Evolutionary conservation across 1,140 invertebrate genomes (phyloP).

Genomic region (Bombyx mori): ASM3026992v2 NC_085118.1:6081001-6081500

Average conservation of each 20-base stretch:
- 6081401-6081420: constrained; percentile 71
- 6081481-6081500: constrained; percentile 26
- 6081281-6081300: constrained; percentile 58
- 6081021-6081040: constrained; percentile 53
- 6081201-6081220: too few species aligned
- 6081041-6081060: constrained; percentile 63
- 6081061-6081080: constrained; percentile 47
- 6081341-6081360: constrained; percentile 65
- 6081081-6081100: too few species aligned
- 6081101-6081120: constrained; percentile 31
- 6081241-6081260: neutral
- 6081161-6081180: constrained; percentile 7
- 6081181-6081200: too few species aligned
- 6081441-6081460: constrained; percentile 59
- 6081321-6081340: constrained; percentile 66
- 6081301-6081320: constrained; percentile 63
- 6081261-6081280: neutral
- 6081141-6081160: constrained; percentile 35
- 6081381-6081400: constrained; percentile 71
- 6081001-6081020: constrained; percentile 55
- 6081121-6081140: constrained; percentile 25
- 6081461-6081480: constrained; percentile 25
- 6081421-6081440: constrained; percentile 68
- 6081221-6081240: constrained; percentile 17
- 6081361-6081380: constrained; percentile 64